Conservation (phyloP, 1,140 invertebrate genomes). For the Octopus sinensis region DNA sequence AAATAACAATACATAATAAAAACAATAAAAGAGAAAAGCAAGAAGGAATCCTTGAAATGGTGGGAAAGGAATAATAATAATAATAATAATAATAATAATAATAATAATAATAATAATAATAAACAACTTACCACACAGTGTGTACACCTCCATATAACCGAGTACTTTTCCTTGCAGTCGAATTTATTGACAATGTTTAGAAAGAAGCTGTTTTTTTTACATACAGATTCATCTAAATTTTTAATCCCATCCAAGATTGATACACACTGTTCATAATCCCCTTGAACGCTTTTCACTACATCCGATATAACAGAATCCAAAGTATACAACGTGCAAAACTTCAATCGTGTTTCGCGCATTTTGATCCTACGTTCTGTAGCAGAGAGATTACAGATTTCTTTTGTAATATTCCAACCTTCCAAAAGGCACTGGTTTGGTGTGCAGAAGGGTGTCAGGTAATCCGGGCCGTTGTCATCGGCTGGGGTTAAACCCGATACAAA, state of each 20-base stretch:
- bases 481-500: constrained; percentile 3
- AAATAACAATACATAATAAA: background rate
- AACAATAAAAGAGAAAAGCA: background rate
- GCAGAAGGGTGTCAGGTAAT: background rate
- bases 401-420: background rate
- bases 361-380: background rate
- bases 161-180: constrained; percentile 10
- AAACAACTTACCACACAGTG: constrained; percentile 7
- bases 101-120: background rate
- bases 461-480: constrained; percentile 3
- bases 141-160: constrained; percentile 10
- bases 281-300: background rate
- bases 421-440: constrained; percentile 6
- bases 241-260: background rate
- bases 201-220: constrained; percentile 7
- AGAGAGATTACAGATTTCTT: constrained; percentile 2
- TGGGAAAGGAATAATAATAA: background rate
- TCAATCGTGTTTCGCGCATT: background rate
- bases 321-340: constrained; percentile 4
- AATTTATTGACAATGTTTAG: constrained; percentile 1
- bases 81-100: background rate
- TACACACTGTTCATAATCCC: constrained; percentile 3
- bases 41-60: background rate
- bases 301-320: background rate
- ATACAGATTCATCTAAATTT: background rate